Percentiles rank a stretch among this genome's conserved stretches.
Evolutionary conservation across 2,113 vertebrate species (phyloP).

Genomic region (Gymnarchus niloticus): DNA sequence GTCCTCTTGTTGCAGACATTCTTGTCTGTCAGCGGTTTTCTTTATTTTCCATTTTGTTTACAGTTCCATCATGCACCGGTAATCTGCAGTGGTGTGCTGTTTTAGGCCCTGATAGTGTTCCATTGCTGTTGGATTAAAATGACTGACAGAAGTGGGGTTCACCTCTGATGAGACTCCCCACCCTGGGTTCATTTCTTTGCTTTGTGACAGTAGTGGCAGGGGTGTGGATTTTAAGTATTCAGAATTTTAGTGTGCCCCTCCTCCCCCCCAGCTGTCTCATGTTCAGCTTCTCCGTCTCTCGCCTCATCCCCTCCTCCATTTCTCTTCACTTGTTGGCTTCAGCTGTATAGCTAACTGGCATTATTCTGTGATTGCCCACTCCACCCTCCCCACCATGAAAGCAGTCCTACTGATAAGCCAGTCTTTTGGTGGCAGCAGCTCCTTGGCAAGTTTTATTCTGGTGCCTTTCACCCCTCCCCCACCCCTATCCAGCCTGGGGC

Average conservation of each 20-base stretch:
- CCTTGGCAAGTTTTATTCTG: neutral
- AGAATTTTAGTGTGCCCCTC: neutral
- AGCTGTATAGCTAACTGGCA: neutral
- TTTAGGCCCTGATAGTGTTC: too few species aligned
- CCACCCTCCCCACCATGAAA: neutral
- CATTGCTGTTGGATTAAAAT: too few species aligned
- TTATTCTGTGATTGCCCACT: neutral
- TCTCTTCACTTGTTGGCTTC: neutral
- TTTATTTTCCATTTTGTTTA: too few species aligned
- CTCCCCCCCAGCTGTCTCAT: neutral
- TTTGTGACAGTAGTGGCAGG: neutral
- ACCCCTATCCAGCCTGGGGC: neutral
- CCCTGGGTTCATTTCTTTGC: too few species aligned
- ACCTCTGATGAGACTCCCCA: too few species aligned
- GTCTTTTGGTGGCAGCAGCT: neutral
- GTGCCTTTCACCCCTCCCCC: neutral
- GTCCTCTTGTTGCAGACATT: neutral
- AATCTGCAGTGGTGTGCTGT: too few species aligned
- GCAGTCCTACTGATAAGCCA: neutral
- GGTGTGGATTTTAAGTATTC: neutral
- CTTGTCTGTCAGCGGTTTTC: neutral
- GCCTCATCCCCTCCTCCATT: too few species aligned
- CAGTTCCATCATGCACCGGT: too few species aligned
- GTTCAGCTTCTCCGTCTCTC: neutral
- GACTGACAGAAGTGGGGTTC: too few species aligned